Conservation (phyloP, 2,888 invertebrate genomes). For the Pristionchus exspectatus region DNA sequence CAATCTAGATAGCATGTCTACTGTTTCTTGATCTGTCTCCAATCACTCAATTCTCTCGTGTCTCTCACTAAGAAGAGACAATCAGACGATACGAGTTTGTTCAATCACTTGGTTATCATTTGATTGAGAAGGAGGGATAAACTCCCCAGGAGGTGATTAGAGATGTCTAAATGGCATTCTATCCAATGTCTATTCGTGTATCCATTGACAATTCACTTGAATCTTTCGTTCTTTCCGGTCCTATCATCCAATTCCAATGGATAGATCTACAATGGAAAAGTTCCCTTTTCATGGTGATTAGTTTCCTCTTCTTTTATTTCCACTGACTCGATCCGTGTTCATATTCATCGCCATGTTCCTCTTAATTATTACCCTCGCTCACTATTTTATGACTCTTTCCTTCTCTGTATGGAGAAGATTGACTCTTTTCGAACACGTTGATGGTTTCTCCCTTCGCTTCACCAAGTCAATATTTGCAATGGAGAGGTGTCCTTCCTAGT, state of each 20-base stretch:
- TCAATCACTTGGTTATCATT: conserved; percentile 27
- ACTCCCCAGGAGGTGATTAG: background rate
- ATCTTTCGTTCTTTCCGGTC: background rate
- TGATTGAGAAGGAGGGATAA: background rate
- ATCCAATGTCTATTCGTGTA: background rate
- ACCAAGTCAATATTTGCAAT: conserved; percentile 39
- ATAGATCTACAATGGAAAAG: background rate
- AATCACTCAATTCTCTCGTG: background rate
- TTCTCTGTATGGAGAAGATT: background rate
- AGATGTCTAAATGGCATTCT: background rate
- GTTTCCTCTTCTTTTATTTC: background rate
- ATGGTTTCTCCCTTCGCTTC: background rate
- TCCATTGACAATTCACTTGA: background rate
- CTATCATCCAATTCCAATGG: background rate
- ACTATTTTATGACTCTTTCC: background rate
- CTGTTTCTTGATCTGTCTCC: background rate
- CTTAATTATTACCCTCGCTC: background rate
- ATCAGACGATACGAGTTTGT: conserved; percentile 11
- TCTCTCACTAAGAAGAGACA: background rate
- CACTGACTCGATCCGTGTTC: background rate
- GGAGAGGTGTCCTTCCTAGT: conserved; percentile 7
- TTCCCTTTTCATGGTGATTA: conserved; percentile 17
- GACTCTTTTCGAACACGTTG: background rate
- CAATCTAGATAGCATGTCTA: background rate
- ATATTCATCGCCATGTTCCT: background rate